Evolutionary conservation across 2,888 invertebrate species (phyloP).

Genomic region (Melanotus villosus): DNA sequence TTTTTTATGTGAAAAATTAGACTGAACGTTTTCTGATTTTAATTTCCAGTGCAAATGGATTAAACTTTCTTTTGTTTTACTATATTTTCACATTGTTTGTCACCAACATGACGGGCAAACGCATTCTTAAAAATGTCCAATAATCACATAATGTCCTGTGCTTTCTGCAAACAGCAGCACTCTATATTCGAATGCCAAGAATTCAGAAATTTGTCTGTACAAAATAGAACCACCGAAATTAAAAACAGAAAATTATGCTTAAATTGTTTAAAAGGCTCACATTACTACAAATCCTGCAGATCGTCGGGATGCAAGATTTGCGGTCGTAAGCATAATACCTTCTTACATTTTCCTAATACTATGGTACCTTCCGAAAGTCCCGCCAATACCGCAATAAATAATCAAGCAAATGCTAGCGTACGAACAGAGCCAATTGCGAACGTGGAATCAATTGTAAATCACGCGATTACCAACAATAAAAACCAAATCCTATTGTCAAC

Average conservation of each 20-base stretch:
- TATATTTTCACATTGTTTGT: no score
- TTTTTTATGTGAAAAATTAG: no score
- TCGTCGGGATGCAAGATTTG: conserved; percentile 33
- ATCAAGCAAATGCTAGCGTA: background rate
- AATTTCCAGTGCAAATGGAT: no score
- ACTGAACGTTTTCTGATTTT: no score
- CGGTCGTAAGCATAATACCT: conserved; percentile 35
- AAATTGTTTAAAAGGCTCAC: conserved; percentile 43
- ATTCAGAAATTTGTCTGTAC: conserved; percentile 19
- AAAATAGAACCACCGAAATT: conserved; percentile 16
- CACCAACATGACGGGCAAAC: no score
- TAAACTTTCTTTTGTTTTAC: no score
- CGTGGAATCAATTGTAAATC: no score
- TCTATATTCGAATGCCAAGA: conserved; percentile 22
- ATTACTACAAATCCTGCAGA: conserved; percentile 27
- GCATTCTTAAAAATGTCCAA: no score
- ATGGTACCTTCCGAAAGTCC: no score
- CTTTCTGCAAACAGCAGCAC: conserved; percentile 24
- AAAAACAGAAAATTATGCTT: conserved; percentile 39
- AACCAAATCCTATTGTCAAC: no score
- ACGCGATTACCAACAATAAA: no score
- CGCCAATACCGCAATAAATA: background rate
- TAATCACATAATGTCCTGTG: background rate
- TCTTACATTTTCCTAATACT: conserved; percentile 34
- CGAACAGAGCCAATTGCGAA: no score